Evolutionary conservation across 1,140 invertebrate species (phyloP).

Genomic region (Bacillus rossius): DNA sequence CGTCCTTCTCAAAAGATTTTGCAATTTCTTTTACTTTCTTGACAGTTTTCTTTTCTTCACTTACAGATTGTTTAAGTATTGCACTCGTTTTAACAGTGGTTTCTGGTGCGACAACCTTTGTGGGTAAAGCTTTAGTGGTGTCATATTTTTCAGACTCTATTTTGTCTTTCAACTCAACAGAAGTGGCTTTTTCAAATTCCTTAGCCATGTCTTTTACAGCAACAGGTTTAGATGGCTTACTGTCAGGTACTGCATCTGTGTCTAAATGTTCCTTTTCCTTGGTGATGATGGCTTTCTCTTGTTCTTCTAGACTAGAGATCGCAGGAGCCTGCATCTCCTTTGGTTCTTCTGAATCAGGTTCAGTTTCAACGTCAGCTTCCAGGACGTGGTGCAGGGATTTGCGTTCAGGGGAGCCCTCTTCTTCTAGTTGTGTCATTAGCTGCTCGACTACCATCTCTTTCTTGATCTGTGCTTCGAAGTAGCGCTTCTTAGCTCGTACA

Average conservation of each 20-base stretch:
- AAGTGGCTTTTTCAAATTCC: slow-evolving; percentile 15
- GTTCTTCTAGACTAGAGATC: background rate
- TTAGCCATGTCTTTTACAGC: slow-evolving; percentile 16
- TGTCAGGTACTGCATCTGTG: slow-evolving; percentile 5
- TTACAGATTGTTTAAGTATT: slow-evolving; percentile 9
- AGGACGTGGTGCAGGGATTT: slow-evolving; percentile 28
- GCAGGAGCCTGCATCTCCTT: too few species aligned
- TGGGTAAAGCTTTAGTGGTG: too few species aligned
- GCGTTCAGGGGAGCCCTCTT: slow-evolving; percentile 47
- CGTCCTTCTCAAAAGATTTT: slow-evolving; percentile 1
- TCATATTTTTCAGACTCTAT: background rate
- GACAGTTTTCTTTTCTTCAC: slow-evolving; percentile 17
- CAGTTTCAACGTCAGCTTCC: background rate
- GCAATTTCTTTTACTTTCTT: slow-evolving; percentile 11
- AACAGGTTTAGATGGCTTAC: background rate
- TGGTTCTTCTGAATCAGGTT: too few species aligned
- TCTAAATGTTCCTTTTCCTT: slow-evolving; percentile 14
- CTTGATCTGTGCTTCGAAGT: slow-evolving; percentile 45
- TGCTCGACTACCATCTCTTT: slow-evolving; percentile 46
- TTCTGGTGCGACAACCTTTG: too few species aligned
- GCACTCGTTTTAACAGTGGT: background rate
- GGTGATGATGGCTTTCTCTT: background rate
- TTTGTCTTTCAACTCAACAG: background rate
- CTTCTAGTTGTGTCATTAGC: slow-evolving; percentile 41
- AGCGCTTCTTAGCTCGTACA: slow-evolving; percentile 38